Evolutionary conservation across 1,140 invertebrate genomes (phyloP), one percentile per base, ranked within the genome.

Genomic region (Dreissena polymorpha): DNA sequence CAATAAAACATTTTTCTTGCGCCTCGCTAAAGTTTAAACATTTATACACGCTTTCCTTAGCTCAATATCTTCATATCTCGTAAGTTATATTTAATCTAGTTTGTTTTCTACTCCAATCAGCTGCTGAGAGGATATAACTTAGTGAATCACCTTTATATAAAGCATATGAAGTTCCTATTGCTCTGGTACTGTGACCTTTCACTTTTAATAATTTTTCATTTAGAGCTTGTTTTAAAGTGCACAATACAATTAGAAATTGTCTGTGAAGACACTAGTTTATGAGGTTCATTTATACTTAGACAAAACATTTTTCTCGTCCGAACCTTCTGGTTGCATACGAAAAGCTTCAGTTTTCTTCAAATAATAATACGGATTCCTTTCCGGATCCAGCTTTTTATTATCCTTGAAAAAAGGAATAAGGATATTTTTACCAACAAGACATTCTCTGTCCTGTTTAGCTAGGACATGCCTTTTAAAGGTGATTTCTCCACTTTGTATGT

Each of bases 131-230:
- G 8, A 75, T 16, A 39, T 50, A 60, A 13, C 55, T 10, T 23
- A 75, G 23, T 13, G 72, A 71, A 50, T 10, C 69, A 71, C 69
- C 69, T 71, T 10, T 71, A 50, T 71, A 71, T 25, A 71, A 53
- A 7, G 69, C 69, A 71, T 71, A 50, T 18, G 69, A 71, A 71
- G 69, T 16, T 71, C 69, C 69, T 1, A 71, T 71, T 18, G 69
- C 69, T 49, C 69, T 39, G 21, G 69, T 71, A 16, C 29, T 71
- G 51, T 71, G 10, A 39, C 27, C 50, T 18, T 49, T 71, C 29
- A 49, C 29, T 25, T 25, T n/a, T 5, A 18, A 39, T 21, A 12
- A 5, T 2, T 49, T 49, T 10, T 21, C 14, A 21, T 18, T 71
- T 71, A 18, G 51, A 16, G n/a, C 16, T 25, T 7, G 18, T 49